These are phyloP conservation scores for Erythrocebus patas DNA, from an alignment of 2,113 vertebrate species.

Conservation along the genomic window DNA sequence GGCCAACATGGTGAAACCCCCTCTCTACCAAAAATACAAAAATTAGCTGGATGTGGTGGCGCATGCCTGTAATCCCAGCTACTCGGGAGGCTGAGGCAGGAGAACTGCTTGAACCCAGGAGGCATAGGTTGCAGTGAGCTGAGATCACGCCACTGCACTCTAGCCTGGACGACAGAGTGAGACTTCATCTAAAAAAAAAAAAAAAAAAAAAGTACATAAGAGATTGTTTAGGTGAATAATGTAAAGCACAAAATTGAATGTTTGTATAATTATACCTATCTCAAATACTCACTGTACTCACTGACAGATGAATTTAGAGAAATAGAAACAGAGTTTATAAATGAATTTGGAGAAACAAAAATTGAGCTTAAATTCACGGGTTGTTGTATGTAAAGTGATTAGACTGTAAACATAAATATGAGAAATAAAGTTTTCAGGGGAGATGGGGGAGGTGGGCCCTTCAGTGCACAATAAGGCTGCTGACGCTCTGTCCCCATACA, in stretches of 20 bases:
- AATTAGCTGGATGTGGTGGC: no score
- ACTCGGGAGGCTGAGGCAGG: no score
- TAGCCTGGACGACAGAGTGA: no score
- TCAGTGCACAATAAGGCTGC: neutral
- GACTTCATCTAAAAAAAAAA: no score
- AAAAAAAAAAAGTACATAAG: neutral
- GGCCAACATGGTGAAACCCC: no score
- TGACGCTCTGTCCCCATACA: neutral
- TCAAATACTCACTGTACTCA: neutral
- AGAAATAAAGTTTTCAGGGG: neutral
- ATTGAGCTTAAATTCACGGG: neutral
- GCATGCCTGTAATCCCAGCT: no score
- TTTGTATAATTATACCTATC: neutral
- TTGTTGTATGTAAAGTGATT: neutral
- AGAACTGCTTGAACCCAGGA: no score
- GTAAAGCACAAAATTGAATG: neutral
- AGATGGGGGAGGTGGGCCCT: neutral
- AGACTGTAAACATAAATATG: neutral
- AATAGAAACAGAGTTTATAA: neutral
- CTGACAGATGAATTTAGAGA: neutral
- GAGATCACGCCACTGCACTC: no score
- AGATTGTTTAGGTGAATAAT: neutral
- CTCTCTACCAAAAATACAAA: no score
- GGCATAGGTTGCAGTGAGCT: no score
- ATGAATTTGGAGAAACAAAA: conserved; percentile 28